Evolutionary conservation across 2,888 invertebrate genomes (phyloP), one percentile per base, ranked within the genome.

Genomic region (Leptopilina myrica): DNA sequence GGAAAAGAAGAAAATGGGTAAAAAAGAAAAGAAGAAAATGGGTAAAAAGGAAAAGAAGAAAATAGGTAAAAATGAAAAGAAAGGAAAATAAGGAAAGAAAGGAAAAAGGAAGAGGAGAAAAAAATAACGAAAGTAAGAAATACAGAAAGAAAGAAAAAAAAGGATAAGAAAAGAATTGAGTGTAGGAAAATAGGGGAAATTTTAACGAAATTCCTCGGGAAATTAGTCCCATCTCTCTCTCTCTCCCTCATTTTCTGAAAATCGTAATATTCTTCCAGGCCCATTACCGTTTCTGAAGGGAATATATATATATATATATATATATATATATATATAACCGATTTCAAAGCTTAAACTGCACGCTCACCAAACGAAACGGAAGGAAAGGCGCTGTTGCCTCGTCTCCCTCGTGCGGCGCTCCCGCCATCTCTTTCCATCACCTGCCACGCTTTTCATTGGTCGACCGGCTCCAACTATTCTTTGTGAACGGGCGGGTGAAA

Each of bases 401-500:
- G 79, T 83, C 78, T 83, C 79, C 14, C 65, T 53, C 83, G 84
- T 84, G 85, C 85, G 83, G 84, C 85, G 85, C 89, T 89, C 90
- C 90, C 89, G 90, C 90, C 89, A 90, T 90, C 88, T 88, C 90
- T 49, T 86, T 87, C 88, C 83, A 82, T 46, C 64, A 76, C 65
- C 62, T 75, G 76, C 73, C 56, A 79, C 85, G 76, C 78, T 84
- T 80, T 82, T 85, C 87, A 88, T 90, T 91, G 90, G 91, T 85
- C 84, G 87, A 76, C 77, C 83, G 84, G 78, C 84, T 87, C 84
- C 86, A 88, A 88, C 89, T 88, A 89, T 92, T 90, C 92, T 92
- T 92, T 92, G 92, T 92, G 91, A 92, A 88, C 89, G 88, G 86
- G 86, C 89, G 89, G 90, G 89, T 89, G 90, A 89, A 88, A 88